Base-by-base conservation (phyloP, 2,113 vertebrate genomes). In the Amphiprion ocellaris region DNA sequence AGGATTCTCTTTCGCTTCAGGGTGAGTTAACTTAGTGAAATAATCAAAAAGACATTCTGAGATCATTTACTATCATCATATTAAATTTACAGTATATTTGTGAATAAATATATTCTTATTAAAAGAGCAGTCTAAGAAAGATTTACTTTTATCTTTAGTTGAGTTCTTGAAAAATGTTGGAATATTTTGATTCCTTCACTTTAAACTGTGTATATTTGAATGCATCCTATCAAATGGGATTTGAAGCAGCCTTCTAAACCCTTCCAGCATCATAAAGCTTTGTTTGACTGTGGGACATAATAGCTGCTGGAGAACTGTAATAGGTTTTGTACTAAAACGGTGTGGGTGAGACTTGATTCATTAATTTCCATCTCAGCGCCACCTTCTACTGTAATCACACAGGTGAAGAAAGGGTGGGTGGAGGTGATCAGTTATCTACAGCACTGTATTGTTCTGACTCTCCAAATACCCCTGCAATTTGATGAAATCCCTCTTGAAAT, bases 1-100 rank as follows among this genome's bases (percentile, higher is more conserved):
- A 91, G 64, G 89, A 0, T 97, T 97, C 90, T 90, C 95, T 0
- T 97, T 97, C 72, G 39, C 95, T 1, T 46, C 93, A 14, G 93
- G 94, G 97, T 98, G 64, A 95, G 96, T 96, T 21, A 7, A 4
- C 10, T 33, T n/a, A 24, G 28, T 30, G 28, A 30, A 17, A 37
- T 19, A 46, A 58, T 14, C 24, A 1, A 39, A 30, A 21, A 21
- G 28, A 30, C 28, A 30, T 30, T 74, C 30, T 60, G 19, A 61
- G 33, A 53, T 53, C 0, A 0, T 14, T 7, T 50, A 1, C n/a
- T 2, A 30, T 5, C 28, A 30, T 58, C 55, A 55, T 37, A 3
- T 15, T 19, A 16, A 21, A 33, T 56, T 33, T 33, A 37, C 5
- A 49, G 49, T 47, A 37, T 37, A 10, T 17, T 50, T 5, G 12